Base-by-base conservation (phyloP, 2,113 vertebrate species). In the Elachura formosa region DNA sequence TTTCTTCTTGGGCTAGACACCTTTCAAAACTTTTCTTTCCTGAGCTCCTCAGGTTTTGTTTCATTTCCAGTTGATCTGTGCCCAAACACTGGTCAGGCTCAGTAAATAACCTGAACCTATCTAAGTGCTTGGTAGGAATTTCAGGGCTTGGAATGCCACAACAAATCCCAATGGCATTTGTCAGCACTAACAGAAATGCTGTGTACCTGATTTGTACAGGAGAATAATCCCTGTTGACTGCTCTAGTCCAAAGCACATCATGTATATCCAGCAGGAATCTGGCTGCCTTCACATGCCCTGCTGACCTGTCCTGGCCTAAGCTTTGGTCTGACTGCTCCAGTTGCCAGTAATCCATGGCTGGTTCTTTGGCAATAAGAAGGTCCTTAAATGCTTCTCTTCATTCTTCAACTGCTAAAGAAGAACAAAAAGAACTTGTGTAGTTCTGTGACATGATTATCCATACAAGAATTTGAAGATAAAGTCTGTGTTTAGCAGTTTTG, bases 1-100 rank as follows among this genome's bases (percentile, higher is more conserved):
- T 52, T 85, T 54, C 12, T 83, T 25, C 52, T 59, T 34, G 46
- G 45, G 5, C 56, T 79, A 67, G 41, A 36, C 54, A 55, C 21
- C 9, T 77, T 34, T 49, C 29, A 45, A 7, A 51, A 21, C 41
- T 90, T 56, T 89, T 54, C 52, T 67, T 69, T 40, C 49, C 18
- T 14, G 43, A 16, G 11, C 54, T 1, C 1, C 8, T 92, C 0
- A 0, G 5, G 8, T n/a, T 41, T 48, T 72, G 11, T 75, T 45
- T 69, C 4, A 0, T 78, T 81, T 67, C 43, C 46, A 63, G n/a
- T 54, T 49, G 10, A n/a, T 46, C 25, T 77, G 24, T 93, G 48
- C 38, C 48, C 51, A 59, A 34, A 40, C 16, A 19, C 18, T 67
- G 17, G 5, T 56, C 23, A 41, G 66, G 41, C 83, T 92, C 12